Percentiles rank a stretch among this genome's conserved stretches.
phyloP scores from a whole-genome alignment of 2,888 invertebrate species.

The Eurytoma californica region DNA sequence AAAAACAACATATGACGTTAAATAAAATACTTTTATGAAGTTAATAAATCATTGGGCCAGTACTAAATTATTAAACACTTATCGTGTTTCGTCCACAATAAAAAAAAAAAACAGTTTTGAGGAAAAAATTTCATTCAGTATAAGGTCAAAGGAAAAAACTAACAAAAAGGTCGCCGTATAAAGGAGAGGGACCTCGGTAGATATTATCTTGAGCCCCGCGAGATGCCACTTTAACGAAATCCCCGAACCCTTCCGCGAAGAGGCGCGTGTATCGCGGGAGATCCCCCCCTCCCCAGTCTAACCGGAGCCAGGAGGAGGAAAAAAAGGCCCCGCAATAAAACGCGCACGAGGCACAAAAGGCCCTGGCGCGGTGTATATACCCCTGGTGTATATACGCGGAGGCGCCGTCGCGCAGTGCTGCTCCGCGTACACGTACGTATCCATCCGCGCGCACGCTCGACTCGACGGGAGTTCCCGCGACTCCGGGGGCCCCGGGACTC shows the following conservation, averaged over 20 bases:
- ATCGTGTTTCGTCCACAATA: no score
- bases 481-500: neutral
- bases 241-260: neutral
- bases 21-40: no score
- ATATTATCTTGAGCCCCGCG: slow-evolving; percentile 8
- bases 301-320: neutral
- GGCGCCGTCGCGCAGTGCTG: neutral
- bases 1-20: no score
- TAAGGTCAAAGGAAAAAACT: no score
- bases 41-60: no score
- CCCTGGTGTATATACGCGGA: neutral
- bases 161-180: no score
- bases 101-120: no score
- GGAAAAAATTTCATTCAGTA: no score
- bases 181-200: neutral
- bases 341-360: neutral
- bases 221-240: slow-evolving; percentile 10
- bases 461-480: slow-evolving; percentile 16
- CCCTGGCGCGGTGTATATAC: neutral
- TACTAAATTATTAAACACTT: no score
- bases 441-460: neutral
- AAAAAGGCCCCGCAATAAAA: slow-evolving; percentile 18
- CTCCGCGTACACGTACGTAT: neutral
- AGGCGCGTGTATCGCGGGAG: slow-evolving; percentile 9
- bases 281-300: neutral